Percentiles rank a stretch among this genome's conserved stretches.
Evolutionary conservation across 2,113 vertebrate genomes (phyloP).

Genomic region (Rynchops niger): DNA sequence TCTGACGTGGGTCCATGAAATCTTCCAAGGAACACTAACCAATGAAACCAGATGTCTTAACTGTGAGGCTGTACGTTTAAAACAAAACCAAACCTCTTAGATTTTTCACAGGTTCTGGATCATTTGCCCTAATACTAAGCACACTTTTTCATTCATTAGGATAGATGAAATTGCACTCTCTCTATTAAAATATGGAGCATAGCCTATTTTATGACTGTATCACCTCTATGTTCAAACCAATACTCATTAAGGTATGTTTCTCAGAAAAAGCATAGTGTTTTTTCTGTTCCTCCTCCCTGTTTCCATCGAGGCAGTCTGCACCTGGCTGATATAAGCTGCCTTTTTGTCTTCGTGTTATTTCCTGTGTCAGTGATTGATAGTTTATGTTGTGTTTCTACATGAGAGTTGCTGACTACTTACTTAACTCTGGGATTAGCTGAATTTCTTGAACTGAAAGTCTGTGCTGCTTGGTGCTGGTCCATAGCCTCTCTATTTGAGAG

Average conservation of each 20-base stretch:
- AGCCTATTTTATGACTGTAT: conserved; percentile 55
- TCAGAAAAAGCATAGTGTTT: conserved; percentile 24
- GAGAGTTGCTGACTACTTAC: background rate
- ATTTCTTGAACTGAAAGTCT: background rate
- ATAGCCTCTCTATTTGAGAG: background rate
- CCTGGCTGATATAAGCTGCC: background rate
- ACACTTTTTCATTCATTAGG: conserved; percentile 45
- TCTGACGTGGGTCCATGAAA: conserved; percentile 92
- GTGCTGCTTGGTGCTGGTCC: background rate
- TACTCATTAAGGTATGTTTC: conserved; percentile 53
- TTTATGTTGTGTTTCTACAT: conserved; percentile 24
- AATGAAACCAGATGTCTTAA: conserved; percentile 95
- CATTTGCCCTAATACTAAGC: background rate
- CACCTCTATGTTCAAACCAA: conserved; percentile 51
- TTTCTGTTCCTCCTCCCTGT: conserved; percentile 15
- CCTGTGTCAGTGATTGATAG: conserved; percentile 32
- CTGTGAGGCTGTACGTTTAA: conserved; percentile 89
- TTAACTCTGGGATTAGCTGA: background rate
- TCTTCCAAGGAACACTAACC: conserved; percentile 94
- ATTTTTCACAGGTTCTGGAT: conserved; percentile 15
- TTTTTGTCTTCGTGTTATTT: conserved; percentile 31
- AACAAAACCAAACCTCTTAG: conserved; percentile 12
- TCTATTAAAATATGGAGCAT: conserved; percentile 52
- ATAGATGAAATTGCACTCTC: conserved; percentile 59
- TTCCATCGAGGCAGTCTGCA: conserved; percentile 10